phyloP scores from a whole-genome alignment of 1,140 invertebrate species.

The Ctenoplectra terminalis region DNA sequence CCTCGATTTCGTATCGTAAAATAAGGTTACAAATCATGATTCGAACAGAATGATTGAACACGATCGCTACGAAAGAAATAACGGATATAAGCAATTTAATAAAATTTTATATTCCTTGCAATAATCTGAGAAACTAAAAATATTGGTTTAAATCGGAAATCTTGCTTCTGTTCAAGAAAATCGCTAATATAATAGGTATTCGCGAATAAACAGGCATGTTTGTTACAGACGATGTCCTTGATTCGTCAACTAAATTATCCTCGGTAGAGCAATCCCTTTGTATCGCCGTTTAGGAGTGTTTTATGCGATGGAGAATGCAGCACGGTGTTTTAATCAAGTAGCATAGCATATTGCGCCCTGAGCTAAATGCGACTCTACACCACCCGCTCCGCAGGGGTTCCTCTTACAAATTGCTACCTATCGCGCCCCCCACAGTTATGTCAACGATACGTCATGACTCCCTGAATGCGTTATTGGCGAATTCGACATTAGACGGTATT shows the following conservation, averaged over 20 bases:
- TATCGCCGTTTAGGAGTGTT: constrained; percentile 62
- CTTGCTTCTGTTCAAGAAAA: background rate
- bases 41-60: background rate
- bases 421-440: constrained; percentile 64
- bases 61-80: background rate
- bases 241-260: constrained; percentile 54
- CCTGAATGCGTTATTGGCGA: constrained; percentile 56
- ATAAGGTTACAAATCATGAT: background rate
- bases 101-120: background rate
- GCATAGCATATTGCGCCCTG: constrained; percentile 76
- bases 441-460: constrained; percentile 73
- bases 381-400: constrained; percentile 70
- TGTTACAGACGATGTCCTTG: constrained; percentile 14
- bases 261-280: constrained; percentile 52
- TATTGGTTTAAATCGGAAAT: too few relatives aligned
- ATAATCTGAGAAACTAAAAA: too few relatives aligned
- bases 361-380: constrained; percentile 68
- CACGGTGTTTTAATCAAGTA: constrained; percentile 78
- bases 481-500: constrained; percentile 63
- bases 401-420: constrained; percentile 77
- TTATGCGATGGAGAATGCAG: constrained; percentile 64
- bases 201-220: background rate
- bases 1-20: background rate
- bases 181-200: background rate
- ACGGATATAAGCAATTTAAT: background rate